Base-by-base conservation (phyloP, 2,113 vertebrate species). In the Rhynchopsitta pachyrhyncha region DNA sequence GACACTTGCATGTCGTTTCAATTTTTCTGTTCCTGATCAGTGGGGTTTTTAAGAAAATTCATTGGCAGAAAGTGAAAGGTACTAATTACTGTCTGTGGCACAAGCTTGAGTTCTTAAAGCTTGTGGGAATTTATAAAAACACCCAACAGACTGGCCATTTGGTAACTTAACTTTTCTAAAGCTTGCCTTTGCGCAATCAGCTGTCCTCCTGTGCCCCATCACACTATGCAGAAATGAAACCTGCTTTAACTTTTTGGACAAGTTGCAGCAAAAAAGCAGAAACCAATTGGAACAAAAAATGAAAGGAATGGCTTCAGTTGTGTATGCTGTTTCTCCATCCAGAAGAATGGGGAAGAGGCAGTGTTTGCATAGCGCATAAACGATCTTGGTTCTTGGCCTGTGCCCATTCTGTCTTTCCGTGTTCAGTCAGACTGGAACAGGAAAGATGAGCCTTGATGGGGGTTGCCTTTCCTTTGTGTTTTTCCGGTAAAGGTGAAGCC, bases 241-340 rank as follows among this genome's bases (percentile, higher is more conserved):
- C 6, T 12, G 55, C 50, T 91, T 92, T 68, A 93, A 66, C 41
- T 82, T 82, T 47, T 73, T 57, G 42, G 67, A 70, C 13, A 20
- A 82, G 92, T 95, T 82, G 79, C 75, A 88, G 78, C 79, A 88
- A 52, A 88, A 75, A 59, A 78, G 37, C 69, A 76, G 70, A 82
- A 92, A 88, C 15, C 7, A 7, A 50, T 85, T 94, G 70, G 81
- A 92, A 35, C 53, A 67, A 9, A 89, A 76, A 66, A 49, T 41
- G 15, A 60, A 39, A 53, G 59, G 81, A 68, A 82, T 39, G 71
- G 33, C 69, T 69, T 78, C 60, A 27, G 50, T 44, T 59, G 46
- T 46, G 4, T 3, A 7, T 22, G 74, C 69, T 11, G 1, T 91
- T 90, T 81, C 47, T 55, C 46, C 13, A 6, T 80, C 27, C 66